These are phyloP conservation scores for Gallinago nigripennis DNA, from an alignment of 2,797 vertebrate genomes.

Conservation along the genomic window DNA sequence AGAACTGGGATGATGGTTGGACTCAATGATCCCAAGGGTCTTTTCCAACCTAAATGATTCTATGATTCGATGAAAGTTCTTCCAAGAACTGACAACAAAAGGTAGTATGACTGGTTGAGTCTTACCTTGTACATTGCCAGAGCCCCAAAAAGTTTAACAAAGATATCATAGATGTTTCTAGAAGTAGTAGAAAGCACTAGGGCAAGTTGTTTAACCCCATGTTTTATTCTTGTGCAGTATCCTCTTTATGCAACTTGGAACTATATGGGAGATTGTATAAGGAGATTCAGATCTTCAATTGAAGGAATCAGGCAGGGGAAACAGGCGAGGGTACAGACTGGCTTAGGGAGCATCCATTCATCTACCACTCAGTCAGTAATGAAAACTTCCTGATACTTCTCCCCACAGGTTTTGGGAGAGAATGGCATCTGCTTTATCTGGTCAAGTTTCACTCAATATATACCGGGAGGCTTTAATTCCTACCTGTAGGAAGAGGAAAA, in stretches of 20 bases:
- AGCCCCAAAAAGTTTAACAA: not conserved
- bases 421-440: not conserved
- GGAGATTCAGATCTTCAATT: not conserved
- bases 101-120: not conserved
- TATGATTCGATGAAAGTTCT: not conserved
- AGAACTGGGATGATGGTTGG: too few relatives aligned
- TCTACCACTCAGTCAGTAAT: not conserved
- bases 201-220: not conserved
- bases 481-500: not conserved
- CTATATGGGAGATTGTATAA: not conserved
- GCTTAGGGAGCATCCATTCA: not conserved
- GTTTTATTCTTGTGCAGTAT: not conserved
- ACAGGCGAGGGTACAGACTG: not conserved
- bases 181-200: not conserved
- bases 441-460: not conserved
- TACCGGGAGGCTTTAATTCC: conserved; percentile 7
- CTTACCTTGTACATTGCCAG: not conserved
- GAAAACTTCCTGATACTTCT: not conserved
- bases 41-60: too few relatives aligned
- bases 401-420: not conserved
- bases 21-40: too few relatives aligned
- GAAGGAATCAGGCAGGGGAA: not conserved
- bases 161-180: not conserved
- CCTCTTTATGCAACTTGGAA: not conserved
- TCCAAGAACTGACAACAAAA: not conserved